Conservation (phyloP, 2,113 vertebrate genomes). For the Pachyramphus minor region DNA sequence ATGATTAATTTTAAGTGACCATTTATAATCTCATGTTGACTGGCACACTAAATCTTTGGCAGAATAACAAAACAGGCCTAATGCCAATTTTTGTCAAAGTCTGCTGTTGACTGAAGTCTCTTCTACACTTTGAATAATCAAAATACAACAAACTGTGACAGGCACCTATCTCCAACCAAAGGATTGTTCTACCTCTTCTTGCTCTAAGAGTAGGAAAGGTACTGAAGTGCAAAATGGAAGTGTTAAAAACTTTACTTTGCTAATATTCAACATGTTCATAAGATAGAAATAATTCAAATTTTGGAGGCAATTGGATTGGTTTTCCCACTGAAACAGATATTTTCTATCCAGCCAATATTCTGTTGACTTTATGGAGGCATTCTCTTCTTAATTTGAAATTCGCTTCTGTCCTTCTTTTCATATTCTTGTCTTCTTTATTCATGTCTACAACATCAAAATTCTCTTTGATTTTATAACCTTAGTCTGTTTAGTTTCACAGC, state of each 20-base stretch:
- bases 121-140: background rate
- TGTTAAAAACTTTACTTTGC: background rate
- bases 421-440: background rate
- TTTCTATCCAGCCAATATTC: background rate
- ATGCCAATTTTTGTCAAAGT: background rate
- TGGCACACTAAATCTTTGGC: background rate
- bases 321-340: background rate
- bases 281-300: background rate
- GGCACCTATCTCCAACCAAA: background rate
- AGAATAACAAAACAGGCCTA: background rate
- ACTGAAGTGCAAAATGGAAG: background rate
- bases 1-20: conserved; percentile 14
- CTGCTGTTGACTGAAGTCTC: background rate
- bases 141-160: background rate
- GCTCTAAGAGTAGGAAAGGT: background rate
- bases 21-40: background rate
- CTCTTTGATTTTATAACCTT: background rate
- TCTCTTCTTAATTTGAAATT: background rate
- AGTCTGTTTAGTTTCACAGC: background rate
- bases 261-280: background rate
- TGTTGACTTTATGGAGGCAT: background rate
- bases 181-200: background rate
- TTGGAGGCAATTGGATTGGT: background rate
- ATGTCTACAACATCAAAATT: background rate
- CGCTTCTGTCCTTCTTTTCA: background rate